Evolutionary conservation across 2,113 vertebrate species (phyloP).

Genomic region (Percopsis transmontana): DNA sequence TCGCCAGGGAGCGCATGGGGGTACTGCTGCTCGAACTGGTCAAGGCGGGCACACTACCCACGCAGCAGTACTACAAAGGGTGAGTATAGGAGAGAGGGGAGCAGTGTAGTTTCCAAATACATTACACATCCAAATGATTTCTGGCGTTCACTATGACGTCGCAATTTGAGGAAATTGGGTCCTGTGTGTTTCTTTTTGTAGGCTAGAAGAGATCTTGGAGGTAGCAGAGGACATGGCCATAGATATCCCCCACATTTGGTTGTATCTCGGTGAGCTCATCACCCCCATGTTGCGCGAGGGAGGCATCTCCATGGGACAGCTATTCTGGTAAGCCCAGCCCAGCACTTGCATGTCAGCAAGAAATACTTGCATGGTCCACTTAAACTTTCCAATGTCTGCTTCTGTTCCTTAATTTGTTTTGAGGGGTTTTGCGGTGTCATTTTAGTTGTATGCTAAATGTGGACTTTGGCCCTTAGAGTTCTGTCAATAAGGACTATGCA

Average conservation of each 20-base stretch:
- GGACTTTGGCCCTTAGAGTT: neutral
- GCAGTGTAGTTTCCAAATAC: too few relatives aligned
- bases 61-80: conserved; percentile 92
- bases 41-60: conserved; percentile 77
- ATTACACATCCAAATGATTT: neutral
- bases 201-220: conserved; percentile 91
- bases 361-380: neutral
- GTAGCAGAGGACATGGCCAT: conserved; percentile 94
- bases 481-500: neutral
- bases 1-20: conserved; percentile 88
- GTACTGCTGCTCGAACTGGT: conserved; percentile 86
- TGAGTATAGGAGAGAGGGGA: conserved; percentile 56
- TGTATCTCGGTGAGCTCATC: conserved; percentile 92
- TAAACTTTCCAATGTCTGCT: neutral
- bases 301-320: conserved; percentile 89
- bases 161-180: conserved; percentile 2
- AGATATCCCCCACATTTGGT: conserved; percentile 97
- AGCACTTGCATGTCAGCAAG: neutral
- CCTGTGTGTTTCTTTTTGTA: conserved; percentile 47
- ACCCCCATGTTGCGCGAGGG: conserved; percentile 90
- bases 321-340: conserved; percentile 86
- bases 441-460: neutral
- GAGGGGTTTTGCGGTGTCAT: neutral
- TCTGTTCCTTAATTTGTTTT: neutral
- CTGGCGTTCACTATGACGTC: neutral